Conservation (phyloP, 2,888 invertebrate species). For the Hypolimnas misippus region DNA sequence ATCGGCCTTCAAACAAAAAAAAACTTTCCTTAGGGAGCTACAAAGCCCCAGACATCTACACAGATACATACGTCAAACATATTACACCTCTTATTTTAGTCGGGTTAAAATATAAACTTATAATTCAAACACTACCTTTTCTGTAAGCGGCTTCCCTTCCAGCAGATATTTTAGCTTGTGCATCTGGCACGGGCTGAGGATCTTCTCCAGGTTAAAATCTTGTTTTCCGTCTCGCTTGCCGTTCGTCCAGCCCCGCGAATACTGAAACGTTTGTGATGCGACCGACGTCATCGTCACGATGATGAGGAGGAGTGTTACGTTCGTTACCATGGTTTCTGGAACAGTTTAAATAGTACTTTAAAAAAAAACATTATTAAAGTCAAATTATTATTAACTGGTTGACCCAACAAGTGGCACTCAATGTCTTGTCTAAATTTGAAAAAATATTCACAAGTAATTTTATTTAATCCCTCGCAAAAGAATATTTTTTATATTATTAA, state of each 20-base stretch:
- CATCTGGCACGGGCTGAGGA: slow-evolving; percentile 77
- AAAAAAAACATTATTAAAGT: neutral
- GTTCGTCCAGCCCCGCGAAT: slow-evolving; percentile 91
- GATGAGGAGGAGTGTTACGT: slow-evolving; percentile 63
- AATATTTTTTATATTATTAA: no score
- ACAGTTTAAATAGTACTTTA: neutral
- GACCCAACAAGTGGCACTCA: no score
- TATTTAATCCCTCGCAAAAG: no score
- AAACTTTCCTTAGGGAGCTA: no score
- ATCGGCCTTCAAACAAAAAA: no score
- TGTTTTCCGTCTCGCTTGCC: slow-evolving; percentile 83
- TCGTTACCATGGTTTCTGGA: slow-evolving; percentile 55
- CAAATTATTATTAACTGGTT: no score
- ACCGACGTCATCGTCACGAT: slow-evolving; percentile 72
- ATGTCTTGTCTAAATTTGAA: no score
- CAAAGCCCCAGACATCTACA: no score
- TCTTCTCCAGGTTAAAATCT: slow-evolving; percentile 59
- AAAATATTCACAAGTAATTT: no score
- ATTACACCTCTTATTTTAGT: no score
- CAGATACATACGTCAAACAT: no score
- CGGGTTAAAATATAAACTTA: no score
- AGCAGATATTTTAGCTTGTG: slow-evolving; percentile 78
- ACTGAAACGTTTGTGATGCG: slow-evolving; percentile 89
- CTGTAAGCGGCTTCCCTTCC: slow-evolving; percentile 75
- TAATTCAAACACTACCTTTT: slow-evolving; percentile 39